Evolutionary conservation across 2,888 invertebrate genomes (phyloP).

Genomic region (Mythimna vitellina): DNA sequence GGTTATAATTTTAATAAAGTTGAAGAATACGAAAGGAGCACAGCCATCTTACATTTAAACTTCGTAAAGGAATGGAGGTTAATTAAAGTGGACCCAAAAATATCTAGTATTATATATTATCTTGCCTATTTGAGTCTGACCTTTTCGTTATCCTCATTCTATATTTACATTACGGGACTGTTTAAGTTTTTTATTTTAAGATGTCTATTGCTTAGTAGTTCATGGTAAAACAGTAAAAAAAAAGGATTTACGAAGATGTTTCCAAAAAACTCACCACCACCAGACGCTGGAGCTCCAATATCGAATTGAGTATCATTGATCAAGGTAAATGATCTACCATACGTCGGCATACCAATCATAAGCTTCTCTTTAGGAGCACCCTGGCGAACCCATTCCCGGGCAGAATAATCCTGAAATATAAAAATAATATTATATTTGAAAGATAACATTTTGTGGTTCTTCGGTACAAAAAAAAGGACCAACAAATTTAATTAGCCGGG

Average conservation of each 20-base stretch:
- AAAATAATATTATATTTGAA: conserved; percentile 45
- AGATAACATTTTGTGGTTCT: conserved; percentile 3
- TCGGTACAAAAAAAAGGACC: neutral
- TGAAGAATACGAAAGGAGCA: no score
- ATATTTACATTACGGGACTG: neutral
- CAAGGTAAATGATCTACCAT: conserved; percentile 97
- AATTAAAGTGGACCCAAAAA: no score
- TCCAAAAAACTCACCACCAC: conserved; percentile 92
- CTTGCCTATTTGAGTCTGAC: no score
- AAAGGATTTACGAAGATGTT: neutral
- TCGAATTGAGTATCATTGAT: conserved; percentile 97
- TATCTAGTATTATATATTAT: no score
- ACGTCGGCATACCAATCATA: conserved; percentile 98
- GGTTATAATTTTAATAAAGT: neutral
- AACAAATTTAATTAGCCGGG: conserved; percentile 23
- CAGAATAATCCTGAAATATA: conserved; percentile 94
- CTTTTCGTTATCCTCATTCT: neutral
- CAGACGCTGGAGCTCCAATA: conserved; percentile 97
- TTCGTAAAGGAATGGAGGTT: no score
- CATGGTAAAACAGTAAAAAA: neutral
- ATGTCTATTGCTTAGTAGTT: no score
- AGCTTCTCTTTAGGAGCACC: conserved; percentile 98
- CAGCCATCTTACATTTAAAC: no score
- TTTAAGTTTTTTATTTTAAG: no score
- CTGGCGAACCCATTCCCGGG: conserved; percentile 97